Conservation (phyloP, 1,140 invertebrate species). For the Bombus fervidus region DNA sequence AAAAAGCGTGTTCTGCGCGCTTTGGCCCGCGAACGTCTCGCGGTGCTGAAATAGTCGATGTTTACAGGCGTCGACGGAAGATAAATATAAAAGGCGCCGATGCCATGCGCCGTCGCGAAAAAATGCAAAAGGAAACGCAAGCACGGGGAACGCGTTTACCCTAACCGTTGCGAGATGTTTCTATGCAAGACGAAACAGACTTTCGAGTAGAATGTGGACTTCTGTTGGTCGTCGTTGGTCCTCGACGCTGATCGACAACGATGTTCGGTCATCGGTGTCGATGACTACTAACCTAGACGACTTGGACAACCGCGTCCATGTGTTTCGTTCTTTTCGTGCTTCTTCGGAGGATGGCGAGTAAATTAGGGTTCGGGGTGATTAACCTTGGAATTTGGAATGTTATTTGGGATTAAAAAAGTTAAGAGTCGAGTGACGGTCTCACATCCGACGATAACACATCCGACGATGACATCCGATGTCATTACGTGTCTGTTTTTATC, state of each 20-base stretch:
- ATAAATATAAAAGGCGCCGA: constrained; percentile 50
- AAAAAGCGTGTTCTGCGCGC: constrained; percentile 1
- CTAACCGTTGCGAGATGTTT: background rate
- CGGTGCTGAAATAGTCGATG: constrained; percentile 40
- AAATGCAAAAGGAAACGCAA: constrained; percentile 28
- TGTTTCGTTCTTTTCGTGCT: background rate
- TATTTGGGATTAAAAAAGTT: background rate
- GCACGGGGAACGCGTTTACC: constrained; percentile 11
- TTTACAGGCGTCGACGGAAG: constrained; percentile 36
- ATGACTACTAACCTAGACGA: constrained; percentile 6
- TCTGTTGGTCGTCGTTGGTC: constrained; percentile 13
- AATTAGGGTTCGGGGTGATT: background rate
- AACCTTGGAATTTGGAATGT: background rate
- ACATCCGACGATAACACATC: no score
- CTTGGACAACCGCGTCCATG: no score
- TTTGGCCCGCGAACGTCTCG: background rate
- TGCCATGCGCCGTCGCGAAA: constrained; percentile 5
- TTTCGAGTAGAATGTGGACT: background rate
- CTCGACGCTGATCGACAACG: background rate
- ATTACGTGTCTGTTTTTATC: background rate
- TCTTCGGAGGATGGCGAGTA: background rate
- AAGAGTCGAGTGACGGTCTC: background rate
- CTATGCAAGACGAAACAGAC: constrained; percentile 11
- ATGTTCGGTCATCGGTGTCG: background rate
- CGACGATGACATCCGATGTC: no score